phyloP scores from a whole-genome alignment of 2,888 invertebrate genomes.

The Silvanus unidentatus region DNA sequence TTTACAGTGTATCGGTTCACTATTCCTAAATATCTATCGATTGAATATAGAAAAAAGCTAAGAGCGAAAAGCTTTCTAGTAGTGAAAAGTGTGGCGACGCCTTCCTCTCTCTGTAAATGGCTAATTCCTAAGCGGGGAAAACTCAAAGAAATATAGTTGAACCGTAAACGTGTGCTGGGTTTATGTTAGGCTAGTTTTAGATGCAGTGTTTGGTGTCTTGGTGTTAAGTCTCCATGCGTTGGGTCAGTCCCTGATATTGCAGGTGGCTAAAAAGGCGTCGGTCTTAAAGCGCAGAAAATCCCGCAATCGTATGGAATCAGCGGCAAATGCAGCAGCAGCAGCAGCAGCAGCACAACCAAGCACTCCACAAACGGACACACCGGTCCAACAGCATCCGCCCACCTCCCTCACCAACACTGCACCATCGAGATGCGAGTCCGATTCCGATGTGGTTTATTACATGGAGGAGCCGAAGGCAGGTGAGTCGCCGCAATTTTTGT shows the following conservation, averaged over 20 bases:
- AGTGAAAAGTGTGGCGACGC: too few species aligned
- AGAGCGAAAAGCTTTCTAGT: too few species aligned
- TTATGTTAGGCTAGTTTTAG: slow-evolving; percentile 37
- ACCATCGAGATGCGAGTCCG: slow-evolving; percentile 49
- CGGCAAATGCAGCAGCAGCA: too few species aligned
- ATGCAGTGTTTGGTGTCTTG: slow-evolving; percentile 46
- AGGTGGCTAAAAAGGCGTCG: slow-evolving; percentile 70
- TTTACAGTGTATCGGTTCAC: too few species aligned
- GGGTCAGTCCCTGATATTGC: slow-evolving; percentile 64
- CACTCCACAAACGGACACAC: slow-evolving; percentile 29
- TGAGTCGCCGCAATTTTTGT: slow-evolving; percentile 24
- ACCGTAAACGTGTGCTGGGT: too few species aligned
- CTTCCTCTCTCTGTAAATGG: too few species aligned
- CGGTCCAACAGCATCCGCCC: slow-evolving; percentile 20
- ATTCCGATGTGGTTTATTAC: slow-evolving; percentile 60
- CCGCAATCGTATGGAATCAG: slow-evolving; percentile 57
- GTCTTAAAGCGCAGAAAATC: slow-evolving; percentile 66
- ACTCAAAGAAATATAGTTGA: too few species aligned
- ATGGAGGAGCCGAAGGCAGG: slow-evolving; percentile 59
- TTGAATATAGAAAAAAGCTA: too few species aligned
- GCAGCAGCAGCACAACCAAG: slow-evolving; percentile 27
- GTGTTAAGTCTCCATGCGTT: slow-evolving; percentile 46
- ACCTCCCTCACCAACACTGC: slow-evolving; percentile 19
- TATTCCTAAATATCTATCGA: too few species aligned
- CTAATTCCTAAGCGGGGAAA: too few species aligned